Evolutionary conservation across 2,888 invertebrate species (phyloP).

Genomic region (Phorcus lineatus): DNA sequence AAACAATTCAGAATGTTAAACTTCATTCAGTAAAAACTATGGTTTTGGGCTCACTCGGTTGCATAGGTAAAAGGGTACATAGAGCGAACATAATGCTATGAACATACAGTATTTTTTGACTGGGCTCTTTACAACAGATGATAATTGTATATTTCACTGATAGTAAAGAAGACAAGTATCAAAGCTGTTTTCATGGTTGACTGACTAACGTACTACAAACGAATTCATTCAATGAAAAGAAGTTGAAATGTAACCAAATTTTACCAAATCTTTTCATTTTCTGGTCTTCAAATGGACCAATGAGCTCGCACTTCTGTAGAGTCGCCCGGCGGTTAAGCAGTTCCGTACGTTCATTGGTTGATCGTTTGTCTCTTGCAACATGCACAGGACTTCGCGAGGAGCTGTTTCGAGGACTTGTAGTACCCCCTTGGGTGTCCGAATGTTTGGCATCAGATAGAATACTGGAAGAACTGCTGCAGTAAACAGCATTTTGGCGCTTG

Average conservation of each 20-base stretch:
- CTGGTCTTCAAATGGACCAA: background rate
- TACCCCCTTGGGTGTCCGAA: slow-evolving; percentile 27
- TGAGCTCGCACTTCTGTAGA: slow-evolving; percentile 23
- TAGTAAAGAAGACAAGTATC: no score
- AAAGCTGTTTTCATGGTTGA: no score
- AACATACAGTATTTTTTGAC: no score
- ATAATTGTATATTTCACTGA: no score
- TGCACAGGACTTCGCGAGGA: background rate
- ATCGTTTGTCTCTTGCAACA: background rate
- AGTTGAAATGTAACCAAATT: background rate
- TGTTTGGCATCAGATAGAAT: slow-evolving; percentile 45
- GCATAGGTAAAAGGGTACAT: no score
- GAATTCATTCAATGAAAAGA: no score
- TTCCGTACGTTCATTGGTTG: background rate
- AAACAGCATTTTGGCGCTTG: slow-evolving; percentile 44
- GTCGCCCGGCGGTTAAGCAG: slow-evolving; percentile 21
- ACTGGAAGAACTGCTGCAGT: slow-evolving; percentile 56
- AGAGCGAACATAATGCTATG: no score
- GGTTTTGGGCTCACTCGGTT: no score
- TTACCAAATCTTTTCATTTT: slow-evolving; percentile 5
- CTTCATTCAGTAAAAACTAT: no score
- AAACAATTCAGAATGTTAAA: no score
- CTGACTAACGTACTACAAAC: no score
- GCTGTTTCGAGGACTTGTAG: slow-evolving; percentile 4
- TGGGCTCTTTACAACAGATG: no score